phyloP scores from a whole-genome alignment of 2,113 vertebrate genomes.

The Oreochromis niloticus region DNA sequence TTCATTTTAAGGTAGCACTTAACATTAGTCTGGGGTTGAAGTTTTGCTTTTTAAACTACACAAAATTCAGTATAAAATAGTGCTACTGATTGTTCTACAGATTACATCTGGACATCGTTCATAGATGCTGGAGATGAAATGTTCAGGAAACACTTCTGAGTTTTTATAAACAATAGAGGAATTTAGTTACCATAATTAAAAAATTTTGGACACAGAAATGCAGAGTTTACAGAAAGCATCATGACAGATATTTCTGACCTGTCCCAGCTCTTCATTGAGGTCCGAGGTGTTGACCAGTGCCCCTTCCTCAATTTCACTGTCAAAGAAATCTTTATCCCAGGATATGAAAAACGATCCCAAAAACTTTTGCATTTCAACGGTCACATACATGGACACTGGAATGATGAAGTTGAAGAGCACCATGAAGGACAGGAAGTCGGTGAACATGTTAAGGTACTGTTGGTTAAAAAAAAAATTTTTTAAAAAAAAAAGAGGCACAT shows the following conservation, averaged over 20 bases:
- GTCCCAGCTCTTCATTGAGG: conserved; percentile 96
- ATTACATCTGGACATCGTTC: neutral
- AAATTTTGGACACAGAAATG: accelerated
- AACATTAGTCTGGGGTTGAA: neutral
- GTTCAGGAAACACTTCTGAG: accelerated
- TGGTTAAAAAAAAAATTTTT: neutral
- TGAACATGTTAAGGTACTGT: conserved; percentile 95
- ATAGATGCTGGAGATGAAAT: neutral
- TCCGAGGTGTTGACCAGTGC: conserved; percentile 97
- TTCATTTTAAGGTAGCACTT: neutral
- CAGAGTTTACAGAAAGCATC: neutral
- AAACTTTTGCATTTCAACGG: conserved; percentile 99
- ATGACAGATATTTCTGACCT: conserved; percentile 70
- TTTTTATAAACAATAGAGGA: neutral
- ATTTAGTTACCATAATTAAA: neutral
- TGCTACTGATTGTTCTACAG: neutral
- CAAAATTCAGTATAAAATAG: neutral
- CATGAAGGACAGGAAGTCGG: conserved; percentile 98
- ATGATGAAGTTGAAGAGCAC: conserved; percentile 99
- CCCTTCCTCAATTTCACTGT: conserved; percentile 89
- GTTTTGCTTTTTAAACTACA: neutral
- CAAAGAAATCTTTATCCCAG: conserved; percentile 96
- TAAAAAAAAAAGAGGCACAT: neutral
- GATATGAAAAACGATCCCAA: conserved; percentile 96
- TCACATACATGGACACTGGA: conserved; percentile 98